Percentiles rank a stretch among this genome's conserved stretches.
These are phyloP conservation scores for Drosophila paracracens DNA, from an alignment of 2,888 invertebrate species.

Conservation along the genomic window DNA sequence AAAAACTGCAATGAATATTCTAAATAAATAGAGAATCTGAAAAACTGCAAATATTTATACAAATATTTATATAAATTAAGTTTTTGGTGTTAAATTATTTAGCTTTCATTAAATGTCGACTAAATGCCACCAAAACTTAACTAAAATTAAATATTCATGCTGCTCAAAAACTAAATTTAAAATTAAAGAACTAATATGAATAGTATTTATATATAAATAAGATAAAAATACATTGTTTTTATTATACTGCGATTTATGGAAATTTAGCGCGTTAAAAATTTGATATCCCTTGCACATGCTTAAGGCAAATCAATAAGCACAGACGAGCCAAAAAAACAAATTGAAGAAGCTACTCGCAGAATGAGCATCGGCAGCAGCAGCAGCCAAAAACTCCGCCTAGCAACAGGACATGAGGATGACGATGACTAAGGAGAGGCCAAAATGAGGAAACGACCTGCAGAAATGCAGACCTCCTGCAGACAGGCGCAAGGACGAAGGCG, in stretches of 20 bases:
- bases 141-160: too few relatives aligned
- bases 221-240: too few relatives aligned
- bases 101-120: too few relatives aligned
- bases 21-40: not conserved
- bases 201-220: not conserved
- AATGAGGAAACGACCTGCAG: conserved; percentile 33
- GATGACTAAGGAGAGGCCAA: conserved; percentile 11
- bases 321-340: conserved; percentile 8
- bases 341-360: conserved; percentile 18
- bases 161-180: not conserved
- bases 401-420: conserved; percentile 59
- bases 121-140: too few relatives aligned
- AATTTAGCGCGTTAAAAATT: not conserved
- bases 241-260: not conserved
- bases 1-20: not conserved
- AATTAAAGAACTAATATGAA: not conserved
- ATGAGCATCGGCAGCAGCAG: conserved; percentile 8
- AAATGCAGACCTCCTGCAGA: conserved; percentile 31
- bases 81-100: too few relatives aligned
- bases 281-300: conserved; percentile 3
- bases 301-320: conserved; percentile 30
- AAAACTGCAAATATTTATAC: too few relatives aligned
- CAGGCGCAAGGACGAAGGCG: conserved; percentile 12
- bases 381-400: conserved; percentile 54
- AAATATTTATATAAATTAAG: too few relatives aligned